Evolutionary conservation across 37 sponge, comb jelly and placozoan species (phyloP), one percentile per base, ranked within the genome.

Genomic region (Hexactinellida sp.): DNA sequence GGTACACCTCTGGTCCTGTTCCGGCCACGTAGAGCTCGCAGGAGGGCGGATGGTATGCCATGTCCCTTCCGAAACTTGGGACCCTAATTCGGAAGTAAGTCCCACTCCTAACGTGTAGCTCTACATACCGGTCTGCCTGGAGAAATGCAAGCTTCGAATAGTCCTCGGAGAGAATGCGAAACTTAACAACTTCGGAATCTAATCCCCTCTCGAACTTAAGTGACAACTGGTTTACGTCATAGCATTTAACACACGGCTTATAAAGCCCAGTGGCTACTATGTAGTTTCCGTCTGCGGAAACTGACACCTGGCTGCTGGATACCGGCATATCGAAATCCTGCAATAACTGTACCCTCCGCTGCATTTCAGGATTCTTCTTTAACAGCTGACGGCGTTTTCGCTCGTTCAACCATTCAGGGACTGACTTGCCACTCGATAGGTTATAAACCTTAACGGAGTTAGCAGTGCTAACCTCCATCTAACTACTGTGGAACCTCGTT

Each of bases 151-250:
- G 84, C 94, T 97, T 97, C 0, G 94, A 91, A 54, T 95, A 97
- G 89, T 97, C 98, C 38, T 97, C 95, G 34, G 95, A 95, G 39
- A 97, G 89, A 0, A 92, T 84, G 54, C 83, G 38, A 47, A 97
- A 92, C 1, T 90, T 87, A 19, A 94, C 90, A 28, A 93, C 95
- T 89, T 97, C 95, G 16, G 91, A 84, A 88, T 93, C 90, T 36
- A 97, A 34, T 47, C 98, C 93, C 37, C 98, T 86, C 55, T 97
- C 98, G 92, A 97, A 97, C 88, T 97, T 97, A 91, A 95, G 89
- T 51, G 98, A 94, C 37, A 97, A 88, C 55, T 97, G 91, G 10
- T 88, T 90, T 13, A 93, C 93, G 55, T 97, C 95, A 87, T 92
- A 97, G 86, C 98, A 97, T 10, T 95, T 86, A 13, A 94, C 88